Evolutionary conservation across 2,113 vertebrate genomes (phyloP).

Genomic region (Diphyllodes magnificus): DNA sequence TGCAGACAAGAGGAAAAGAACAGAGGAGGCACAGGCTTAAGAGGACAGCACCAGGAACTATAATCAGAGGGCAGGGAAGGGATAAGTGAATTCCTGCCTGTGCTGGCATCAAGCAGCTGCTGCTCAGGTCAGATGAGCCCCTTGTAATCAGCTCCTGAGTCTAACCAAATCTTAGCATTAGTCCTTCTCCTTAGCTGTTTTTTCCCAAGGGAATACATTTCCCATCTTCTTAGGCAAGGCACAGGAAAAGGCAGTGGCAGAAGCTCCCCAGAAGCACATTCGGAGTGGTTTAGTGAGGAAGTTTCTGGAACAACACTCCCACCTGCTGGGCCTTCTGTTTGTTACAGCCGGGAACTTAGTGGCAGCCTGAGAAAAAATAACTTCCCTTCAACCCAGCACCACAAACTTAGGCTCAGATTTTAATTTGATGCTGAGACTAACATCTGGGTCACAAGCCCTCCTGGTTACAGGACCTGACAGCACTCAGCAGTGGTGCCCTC

Average conservation of each 20-base stretch:
- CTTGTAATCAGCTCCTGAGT: neutral
- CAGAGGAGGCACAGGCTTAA: neutral
- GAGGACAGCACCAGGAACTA: neutral
- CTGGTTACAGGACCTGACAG: neutral
- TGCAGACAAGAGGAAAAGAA: neutral
- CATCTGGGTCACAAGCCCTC: neutral
- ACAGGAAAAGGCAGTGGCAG: neutral
- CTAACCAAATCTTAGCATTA: neutral
- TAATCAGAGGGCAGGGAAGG: neutral
- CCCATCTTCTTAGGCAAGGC: neutral
- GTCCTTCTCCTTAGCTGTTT: neutral
- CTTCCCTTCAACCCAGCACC: neutral
- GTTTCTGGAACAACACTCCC: slow-evolving; percentile 5
- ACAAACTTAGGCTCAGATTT: neutral
- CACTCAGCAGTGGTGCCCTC: neutral
- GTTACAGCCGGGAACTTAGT: neutral
- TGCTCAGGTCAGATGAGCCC: neutral
- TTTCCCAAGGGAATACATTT: neutral
- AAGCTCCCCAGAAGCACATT: neutral
- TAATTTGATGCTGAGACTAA: neutral
- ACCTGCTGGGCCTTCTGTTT: slow-evolving; percentile 22
- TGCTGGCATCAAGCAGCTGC: neutral
- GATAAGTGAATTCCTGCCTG: neutral
- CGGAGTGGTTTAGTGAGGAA: neutral
- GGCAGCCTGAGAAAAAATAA: neutral